Evolutionary conservation across 2,888 invertebrate species (phyloP), one percentile per base, ranked within the genome.

Genomic region (Petrolisthes manimaculis): DNA sequence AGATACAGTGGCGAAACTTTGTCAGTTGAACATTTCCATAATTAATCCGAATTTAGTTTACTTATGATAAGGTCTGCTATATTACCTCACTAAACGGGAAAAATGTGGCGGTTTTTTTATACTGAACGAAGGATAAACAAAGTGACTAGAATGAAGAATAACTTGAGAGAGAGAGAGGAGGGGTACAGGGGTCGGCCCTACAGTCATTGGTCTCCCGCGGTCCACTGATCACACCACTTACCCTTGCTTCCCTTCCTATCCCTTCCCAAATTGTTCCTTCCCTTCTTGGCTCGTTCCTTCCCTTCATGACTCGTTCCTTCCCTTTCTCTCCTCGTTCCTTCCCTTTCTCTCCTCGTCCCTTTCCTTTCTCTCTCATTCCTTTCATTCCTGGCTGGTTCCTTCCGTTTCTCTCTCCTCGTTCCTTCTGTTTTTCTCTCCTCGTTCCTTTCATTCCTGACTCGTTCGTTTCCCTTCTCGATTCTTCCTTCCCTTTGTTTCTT

Each of bases 141-240:
- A n/a, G 21, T n/a, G 75, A 5, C 18, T 69, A 21, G 75, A 12
- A 37, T 12, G 37, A 5, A 37, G 37, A 37, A 14, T 14, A 37
- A 37, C 12, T 21, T 21, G 79, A 18, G 61, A 61, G 61, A 18
- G 18, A 18, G 61, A 12, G 61, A 61, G 14, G 24, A 24, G 82
- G 37, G 51, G 51, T 24, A 14, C 51, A n/a, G 53, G n/a, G 69
- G 67, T 37, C 61, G n/a, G 24, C 69, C 82, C 61, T 82, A 82
- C 67, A 82, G 61, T 82, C 82, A 67, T 82, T 69, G 67, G 82
- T 67, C 67, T 82, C 82, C 21, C 61, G 56, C 82, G 82, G 37
- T 69, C 56, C 67, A 69, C 69, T 69, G 82, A 82, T 82, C 82
- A 82, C 53, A 69, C 67, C 53, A 82, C 37, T 82, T 67, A 82